Base-by-base conservation (phyloP, 2,113 vertebrate species). In the Phocoena sinus region DNA sequence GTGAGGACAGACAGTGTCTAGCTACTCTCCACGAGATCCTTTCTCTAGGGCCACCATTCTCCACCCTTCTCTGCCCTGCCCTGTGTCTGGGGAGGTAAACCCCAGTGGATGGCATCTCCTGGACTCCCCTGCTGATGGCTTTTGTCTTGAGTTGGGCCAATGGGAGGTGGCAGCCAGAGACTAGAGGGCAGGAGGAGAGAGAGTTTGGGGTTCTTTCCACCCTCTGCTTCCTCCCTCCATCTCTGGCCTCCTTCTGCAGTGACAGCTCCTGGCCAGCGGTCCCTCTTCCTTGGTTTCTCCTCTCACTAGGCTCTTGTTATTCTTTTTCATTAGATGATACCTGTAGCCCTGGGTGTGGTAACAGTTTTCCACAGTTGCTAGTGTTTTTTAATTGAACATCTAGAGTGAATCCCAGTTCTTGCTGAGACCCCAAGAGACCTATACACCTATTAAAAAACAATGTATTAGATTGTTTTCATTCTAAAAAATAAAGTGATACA, bases 401-500 rank as follows among this genome's bases (percentile, higher is more conserved):
- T 31, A 93, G 83, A n/a, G 26, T 70, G 79, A 83, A 90, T 82
- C 76, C 65, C 23, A 21, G 79, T 95, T 97, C 89, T 56, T 76
- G 50, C 33, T 50, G 85, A 76, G 80, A 94, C 41, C 13, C 23
- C 25, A 25, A 36, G 38, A 63, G 25, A 41, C 60, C 36, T 21
- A 47, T 50, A 71, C 76, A 91, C 38, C 38, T 84, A 91, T 92
- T 62, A 68, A 63, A 91, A 95, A 90, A 58, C 17, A 73, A 71
- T 15, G 53, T 28, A 11, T 67, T 77, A 41, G 23, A 50, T 85
- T 85, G 65, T 94, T 92, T 89, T 87, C 50, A 44, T 95, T 92
- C 28, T n/a, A 68, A 90, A 87, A 85, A 77, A 31, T 15, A n/a
- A 84, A 89, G 53, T 23, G 13, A 28, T 92, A 5, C 47, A 79